Base-by-base conservation (phyloP, 64 coral and sea anemone species). In the Montipora capricornis region DNA sequence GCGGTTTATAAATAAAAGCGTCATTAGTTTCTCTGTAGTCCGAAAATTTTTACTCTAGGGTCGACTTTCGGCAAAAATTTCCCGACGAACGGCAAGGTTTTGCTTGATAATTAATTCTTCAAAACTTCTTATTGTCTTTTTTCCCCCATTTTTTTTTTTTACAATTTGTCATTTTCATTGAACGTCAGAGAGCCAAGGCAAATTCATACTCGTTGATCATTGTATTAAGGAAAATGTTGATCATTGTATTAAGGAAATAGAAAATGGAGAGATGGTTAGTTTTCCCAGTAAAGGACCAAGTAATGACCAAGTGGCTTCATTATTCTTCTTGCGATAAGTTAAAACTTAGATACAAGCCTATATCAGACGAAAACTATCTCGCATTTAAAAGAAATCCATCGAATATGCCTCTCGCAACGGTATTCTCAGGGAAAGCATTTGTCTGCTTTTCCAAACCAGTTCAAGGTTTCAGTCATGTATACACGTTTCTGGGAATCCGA, bases 1-100 rank as follows among this genome's bases (percentile, higher is more conserved):
- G 82, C 17, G 62, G 62, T 85, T 48, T 85, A 85, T 85, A 85
- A 85, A 85, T 85, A 85, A 85, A 13, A 24, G 82, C 82, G 62
- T 71, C 70, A 71, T 85, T 70, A 22, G 51, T 85, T 49, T 70
- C 82, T 85, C 46, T 48, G 45, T 85, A 22, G 66, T 85, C 62
- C 15, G 62, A 85, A 85, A 85, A 85, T 85, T 85, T 71, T 70
- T 46, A 73, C 37, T 70, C 66, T 71, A 44, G 62, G n/a, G 2
- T 85, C 44, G 82, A 85, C 82, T 20, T 9, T 4, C 17, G 17
- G 16, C 2, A 68, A 17, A 68, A 47, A 67, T 10, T 71, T 64
- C 46, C 47, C 15, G 48, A 15, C 17, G 67, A 71, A 85, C 5
- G 29, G 14, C 6, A 71, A 50, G 10, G 7, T 8, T 78, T 78